A percentile compares a stretch with the other conserved stretches of the same genome.
Evolutionary conservation across 2,113 vertebrate genomes (phyloP).

Genomic region (Hypanus sabinus): DNA sequence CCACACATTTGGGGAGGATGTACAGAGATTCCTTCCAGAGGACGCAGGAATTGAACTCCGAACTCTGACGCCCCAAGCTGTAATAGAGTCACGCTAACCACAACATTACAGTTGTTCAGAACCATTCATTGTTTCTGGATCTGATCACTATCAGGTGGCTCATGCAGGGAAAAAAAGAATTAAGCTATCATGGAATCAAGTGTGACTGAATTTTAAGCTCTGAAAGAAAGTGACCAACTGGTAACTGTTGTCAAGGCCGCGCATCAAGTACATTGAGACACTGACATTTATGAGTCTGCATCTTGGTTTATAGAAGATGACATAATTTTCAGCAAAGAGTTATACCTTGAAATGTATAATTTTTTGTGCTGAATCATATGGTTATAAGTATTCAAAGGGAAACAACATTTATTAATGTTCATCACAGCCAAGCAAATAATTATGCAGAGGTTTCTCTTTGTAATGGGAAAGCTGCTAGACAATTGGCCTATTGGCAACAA

Average conservation of each 20-base stretch:
- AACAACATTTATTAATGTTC: too few species aligned
- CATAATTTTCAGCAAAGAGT: not conserved
- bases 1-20: too few species aligned
- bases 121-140: not conserved
- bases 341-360: not conserved
- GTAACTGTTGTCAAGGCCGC: not conserved
- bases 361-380: not conserved
- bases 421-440: not conserved
- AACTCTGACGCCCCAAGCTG: too few species aligned
- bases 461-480: not conserved
- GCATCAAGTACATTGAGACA: not conserved
- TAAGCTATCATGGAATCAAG: not conserved
- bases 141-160: not conserved
- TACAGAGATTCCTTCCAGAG: too few species aligned
- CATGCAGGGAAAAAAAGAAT: not conserved
- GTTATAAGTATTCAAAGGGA: too few species aligned
- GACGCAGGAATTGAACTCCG: too few species aligned
- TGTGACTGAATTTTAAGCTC: not conserved
- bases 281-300: not conserved
- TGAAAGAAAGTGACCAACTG: not conserved
- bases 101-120: not conserved
- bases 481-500: not conserved
- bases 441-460: not conserved
- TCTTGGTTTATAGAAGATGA: not conserved
- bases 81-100: too few species aligned